These are phyloP conservation scores for Rotaria socialis DNA, from an alignment of 2,888 invertebrate genomes.

Conservation along the genomic window DNA sequence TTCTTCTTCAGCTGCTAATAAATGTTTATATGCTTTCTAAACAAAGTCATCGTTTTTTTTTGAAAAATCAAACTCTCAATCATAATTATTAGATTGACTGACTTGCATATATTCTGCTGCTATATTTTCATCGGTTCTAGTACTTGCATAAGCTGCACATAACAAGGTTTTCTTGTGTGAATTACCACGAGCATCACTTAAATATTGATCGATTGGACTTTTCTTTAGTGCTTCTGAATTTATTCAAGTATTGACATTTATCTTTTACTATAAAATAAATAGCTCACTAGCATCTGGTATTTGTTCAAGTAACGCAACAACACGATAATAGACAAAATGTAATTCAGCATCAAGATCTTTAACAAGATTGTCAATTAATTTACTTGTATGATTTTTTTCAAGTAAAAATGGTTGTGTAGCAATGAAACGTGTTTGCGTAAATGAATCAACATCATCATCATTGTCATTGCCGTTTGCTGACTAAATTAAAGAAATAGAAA, in stretches of 20 bases:
- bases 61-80: not conserved
- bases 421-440: not conserved
- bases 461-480: not conserved
- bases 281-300: not conserved
- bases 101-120: constrained; percentile 23
- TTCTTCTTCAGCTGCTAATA: constrained; percentile 39
- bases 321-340: constrained; percentile 31
- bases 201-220: constrained; percentile 25
- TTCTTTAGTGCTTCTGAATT: not conserved
- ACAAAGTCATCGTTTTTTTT: not conserved
- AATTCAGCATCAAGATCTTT: constrained; percentile 35
- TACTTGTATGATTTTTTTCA: not conserved
- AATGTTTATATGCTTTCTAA: constrained; percentile 43
- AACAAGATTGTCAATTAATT: constrained; percentile 21
- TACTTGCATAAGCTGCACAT: constrained; percentile 30
- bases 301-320: constrained; percentile 26
- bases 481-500: not conserved
- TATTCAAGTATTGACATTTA: not conserved
- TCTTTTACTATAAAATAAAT: not conserved
- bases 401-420: constrained; percentile 4
- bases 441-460: not conserved
- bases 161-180: constrained; percentile 21
- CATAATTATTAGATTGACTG: no score
- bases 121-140: not conserved
- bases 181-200: constrained; percentile 20